Conservation (phyloP, 2,797 vertebrate species). For the Pogonophryne albipinna region DNA sequence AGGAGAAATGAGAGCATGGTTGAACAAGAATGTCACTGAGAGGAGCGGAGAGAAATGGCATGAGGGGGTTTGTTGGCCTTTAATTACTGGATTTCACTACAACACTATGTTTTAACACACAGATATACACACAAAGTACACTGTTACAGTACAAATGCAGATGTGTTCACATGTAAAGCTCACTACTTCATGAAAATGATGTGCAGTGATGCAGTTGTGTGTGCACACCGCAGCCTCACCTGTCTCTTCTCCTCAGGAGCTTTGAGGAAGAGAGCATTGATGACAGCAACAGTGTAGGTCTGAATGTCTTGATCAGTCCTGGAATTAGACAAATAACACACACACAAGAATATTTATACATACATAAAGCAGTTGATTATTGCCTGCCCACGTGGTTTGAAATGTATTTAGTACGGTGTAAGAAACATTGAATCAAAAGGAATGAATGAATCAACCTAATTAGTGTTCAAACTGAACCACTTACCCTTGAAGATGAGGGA, state of each 20-base stretch:
- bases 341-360: neutral
- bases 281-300: constrained; percentile 96
- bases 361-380: neutral
- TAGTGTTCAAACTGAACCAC: constrained; percentile 19
- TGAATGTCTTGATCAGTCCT: constrained; percentile 98
- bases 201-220: neutral
- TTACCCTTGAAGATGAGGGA: constrained; percentile 97
- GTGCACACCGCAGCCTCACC: constrained; percentile 80
- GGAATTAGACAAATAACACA: constrained; percentile 41
- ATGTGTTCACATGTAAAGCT: constrained; percentile 2
- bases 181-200: constrained; percentile 13
- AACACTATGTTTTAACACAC: neutral
- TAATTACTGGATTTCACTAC: neutral
- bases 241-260: constrained; percentile 97
- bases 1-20: constrained; percentile 25
- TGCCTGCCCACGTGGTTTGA: neutral
- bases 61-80: neutral
- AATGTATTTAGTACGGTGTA: neutral
- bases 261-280: constrained; percentile 98
- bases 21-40: constrained; percentile 21
- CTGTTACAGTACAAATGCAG: constrained; percentile 18
- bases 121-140: constrained; percentile 22
- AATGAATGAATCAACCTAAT: neutral
- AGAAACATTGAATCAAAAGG: neutral
- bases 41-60: constrained; percentile 22